phyloP scores from a whole-genome alignment of 2,113 vertebrate genomes.

The Plecturocebus donacophilus region DNA sequence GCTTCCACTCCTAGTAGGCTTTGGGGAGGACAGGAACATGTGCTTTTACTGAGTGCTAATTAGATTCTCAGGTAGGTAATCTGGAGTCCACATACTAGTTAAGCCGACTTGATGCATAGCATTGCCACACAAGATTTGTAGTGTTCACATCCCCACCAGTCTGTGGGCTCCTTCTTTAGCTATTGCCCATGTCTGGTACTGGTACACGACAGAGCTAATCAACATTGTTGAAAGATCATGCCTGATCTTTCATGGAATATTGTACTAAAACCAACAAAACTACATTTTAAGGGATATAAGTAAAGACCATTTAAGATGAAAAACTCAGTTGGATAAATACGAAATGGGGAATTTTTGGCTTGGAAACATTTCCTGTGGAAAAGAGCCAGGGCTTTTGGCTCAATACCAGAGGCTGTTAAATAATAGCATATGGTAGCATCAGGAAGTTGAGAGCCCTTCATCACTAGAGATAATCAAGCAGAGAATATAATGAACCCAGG shows the following conservation, averaged over 20 bases:
- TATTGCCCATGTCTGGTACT: background rate
- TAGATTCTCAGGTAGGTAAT: background rate
- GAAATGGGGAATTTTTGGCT: background rate
- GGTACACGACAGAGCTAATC: background rate
- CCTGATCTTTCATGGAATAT: background rate
- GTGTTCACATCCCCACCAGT: background rate
- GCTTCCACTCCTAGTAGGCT: background rate
- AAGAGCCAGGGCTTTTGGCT: background rate
- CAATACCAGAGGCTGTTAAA: background rate
- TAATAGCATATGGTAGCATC: background rate
- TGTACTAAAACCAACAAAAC: background rate
- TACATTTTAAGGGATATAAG: background rate
- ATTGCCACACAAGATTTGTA: background rate
- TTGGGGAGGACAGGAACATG: background rate
- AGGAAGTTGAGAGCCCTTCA: background rate
- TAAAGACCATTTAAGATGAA: background rate
- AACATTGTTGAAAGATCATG: background rate
- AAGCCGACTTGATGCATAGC: background rate
- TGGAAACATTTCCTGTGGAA: background rate
- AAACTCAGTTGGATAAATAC: background rate
- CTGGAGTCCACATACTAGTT: background rate
- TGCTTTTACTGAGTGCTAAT: background rate
- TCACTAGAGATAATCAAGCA: background rate
- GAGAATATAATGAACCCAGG: background rate
- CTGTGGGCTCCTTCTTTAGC: background rate